These are phyloP conservation scores for Desmodus rotundus DNA, from an alignment of 2,113 vertebrate species.

Conservation along the genomic window DNA sequence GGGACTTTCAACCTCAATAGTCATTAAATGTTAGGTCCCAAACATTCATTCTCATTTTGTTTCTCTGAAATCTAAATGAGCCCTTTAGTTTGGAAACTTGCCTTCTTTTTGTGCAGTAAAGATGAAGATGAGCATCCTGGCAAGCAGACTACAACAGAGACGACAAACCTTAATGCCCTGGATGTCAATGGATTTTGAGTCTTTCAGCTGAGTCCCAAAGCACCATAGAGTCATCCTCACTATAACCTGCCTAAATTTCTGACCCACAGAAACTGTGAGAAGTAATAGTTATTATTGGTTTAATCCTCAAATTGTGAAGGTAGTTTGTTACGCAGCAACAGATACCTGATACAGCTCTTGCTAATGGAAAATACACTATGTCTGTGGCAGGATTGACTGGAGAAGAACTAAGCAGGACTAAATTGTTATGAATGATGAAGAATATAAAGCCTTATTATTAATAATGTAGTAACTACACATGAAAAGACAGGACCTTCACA, in stretches of 20 bases:
- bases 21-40: not conserved
- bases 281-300: not conserved
- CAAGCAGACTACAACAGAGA: not conserved
- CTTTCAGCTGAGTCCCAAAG: not conserved
- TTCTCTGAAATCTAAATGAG: constrained; percentile 19
- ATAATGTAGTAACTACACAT: not conserved
- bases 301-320: not conserved
- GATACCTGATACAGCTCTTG: not conserved
- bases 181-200: not conserved
- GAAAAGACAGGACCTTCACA: not conserved
- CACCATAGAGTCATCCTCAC: not conserved
- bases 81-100: not conserved
- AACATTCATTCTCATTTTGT: not conserved
- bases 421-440: not conserved
- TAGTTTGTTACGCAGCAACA: not conserved
- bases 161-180: not conserved
- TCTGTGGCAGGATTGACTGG: not conserved
- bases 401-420: not conserved
- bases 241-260: not conserved
- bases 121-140: not conserved
- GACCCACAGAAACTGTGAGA: not conserved
- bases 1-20: not conserved
- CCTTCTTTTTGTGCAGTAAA: not conserved
- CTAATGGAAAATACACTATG: not conserved
- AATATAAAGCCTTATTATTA: not conserved